Conservation (phyloP, 2,888 invertebrate species). For the Eupithecia subfuscata region DNA sequence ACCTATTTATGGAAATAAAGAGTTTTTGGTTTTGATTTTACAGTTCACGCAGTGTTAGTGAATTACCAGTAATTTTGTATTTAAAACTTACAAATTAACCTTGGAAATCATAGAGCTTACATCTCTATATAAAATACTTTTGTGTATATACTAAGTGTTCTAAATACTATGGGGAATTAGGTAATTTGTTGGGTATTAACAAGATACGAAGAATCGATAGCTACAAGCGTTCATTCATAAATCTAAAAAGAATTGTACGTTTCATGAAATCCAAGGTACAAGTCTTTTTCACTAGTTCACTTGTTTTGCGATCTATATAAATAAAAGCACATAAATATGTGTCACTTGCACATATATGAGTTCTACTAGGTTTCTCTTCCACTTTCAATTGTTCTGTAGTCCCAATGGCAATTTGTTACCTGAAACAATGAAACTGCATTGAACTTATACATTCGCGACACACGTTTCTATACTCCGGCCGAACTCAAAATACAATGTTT, state of each 20-base stretch:
- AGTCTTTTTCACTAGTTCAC: slow-evolving; percentile 57
- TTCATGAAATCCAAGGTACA: slow-evolving; percentile 17
- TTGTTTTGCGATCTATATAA: slow-evolving; percentile 11
- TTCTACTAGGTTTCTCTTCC: background rate
- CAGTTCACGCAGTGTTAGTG: too few species aligned
- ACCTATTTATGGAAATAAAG: too few species aligned
- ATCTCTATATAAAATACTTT: background rate
- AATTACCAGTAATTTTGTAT: too few species aligned
- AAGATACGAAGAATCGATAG: background rate
- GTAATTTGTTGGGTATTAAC: background rate
- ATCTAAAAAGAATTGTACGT: background rate
- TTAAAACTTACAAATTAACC: background rate
- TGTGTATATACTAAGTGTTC: background rate
- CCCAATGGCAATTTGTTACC: slow-evolving; percentile 52
- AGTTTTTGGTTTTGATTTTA: too few species aligned
- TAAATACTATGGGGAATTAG: background rate
- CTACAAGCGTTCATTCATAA: background rate
- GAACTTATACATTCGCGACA: slow-evolving; percentile 15
- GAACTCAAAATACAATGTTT: background rate
- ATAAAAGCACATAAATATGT: slow-evolving; percentile 32
- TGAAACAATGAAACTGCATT: slow-evolving; percentile 61
- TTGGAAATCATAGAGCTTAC: slow-evolving; percentile 4
- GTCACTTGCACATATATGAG: slow-evolving; percentile 44
- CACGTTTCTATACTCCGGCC: background rate
- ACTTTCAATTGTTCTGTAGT: background rate